Evolutionary conservation across 2,113 vertebrate genomes (phyloP), one percentile per base, ranked within the genome.

Genomic region (Camelus dromedarius): DNA sequence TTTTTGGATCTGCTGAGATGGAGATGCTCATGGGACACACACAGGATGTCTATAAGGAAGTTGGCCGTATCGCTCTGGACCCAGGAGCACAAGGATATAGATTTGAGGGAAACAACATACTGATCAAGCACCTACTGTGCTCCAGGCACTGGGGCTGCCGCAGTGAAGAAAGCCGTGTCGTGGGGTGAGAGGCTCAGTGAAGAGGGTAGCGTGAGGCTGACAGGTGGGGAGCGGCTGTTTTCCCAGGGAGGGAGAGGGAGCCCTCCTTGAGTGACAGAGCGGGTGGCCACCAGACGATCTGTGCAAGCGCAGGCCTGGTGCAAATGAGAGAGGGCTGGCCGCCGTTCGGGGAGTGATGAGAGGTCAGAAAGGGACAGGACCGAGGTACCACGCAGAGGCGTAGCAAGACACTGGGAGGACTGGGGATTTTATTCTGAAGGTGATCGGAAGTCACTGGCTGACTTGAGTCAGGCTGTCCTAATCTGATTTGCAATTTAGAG

Each of bases 351-450:
- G 6, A 19, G 8, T 19, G 54, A 66, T 1, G 1, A 54, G 72
- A 73, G 56, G 56, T 19, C 16, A 77, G 50, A 2, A 28, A 11
- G 35, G 42, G 46, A 13, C 1, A 54, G 46, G 46, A 35, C 46
- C n/a, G n/a, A 6, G 16, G n/a, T 19, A 1, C 26, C 13, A n/a
- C 0, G 1, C 50, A 13, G 72, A 35, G n/a, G 3, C 7, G 4
- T 5, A 2, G 42, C 7, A 26, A 16, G 82, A 8, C n/a, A 1
- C 12, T 2, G 5, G 11, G 46, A 52, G 35, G 8, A 14, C 7
- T 16, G 6, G 54, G 56, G 66, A 18, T 38, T 54, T 60, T 6
- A 52, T 48, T 52, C 22, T 35, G 26, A 42, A 42, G 38, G 54
- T 73, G 8, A 52, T 0, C 3, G 32, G 42, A 72, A 66, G 62